Evolutionary conservation across 2,888 invertebrate genomes (phyloP).

Genomic region (Tineola bisselliella): DNA sequence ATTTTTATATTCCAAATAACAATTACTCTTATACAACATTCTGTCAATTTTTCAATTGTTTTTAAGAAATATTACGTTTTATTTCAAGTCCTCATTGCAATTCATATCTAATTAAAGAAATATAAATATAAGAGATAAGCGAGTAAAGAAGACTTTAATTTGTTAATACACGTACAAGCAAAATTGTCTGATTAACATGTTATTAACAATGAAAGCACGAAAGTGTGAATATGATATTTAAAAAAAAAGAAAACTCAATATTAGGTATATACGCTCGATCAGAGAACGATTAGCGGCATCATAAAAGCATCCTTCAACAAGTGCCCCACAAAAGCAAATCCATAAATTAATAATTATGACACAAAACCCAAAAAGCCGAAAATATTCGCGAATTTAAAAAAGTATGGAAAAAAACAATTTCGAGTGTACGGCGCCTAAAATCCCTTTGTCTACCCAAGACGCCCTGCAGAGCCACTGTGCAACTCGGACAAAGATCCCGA

Average conservation of each 20-base stretch:
- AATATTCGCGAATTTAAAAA: conserved; percentile 16
- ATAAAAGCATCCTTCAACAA: conserved; percentile 25
- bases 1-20: no score
- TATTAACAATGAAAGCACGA: not conserved
- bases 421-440: conserved; percentile 56
- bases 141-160: no score
- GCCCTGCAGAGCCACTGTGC: conserved; percentile 45
- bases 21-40: no score
- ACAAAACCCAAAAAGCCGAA: conserved; percentile 30
- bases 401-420: conserved; percentile 22
- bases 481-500: conserved; percentile 45
- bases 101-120: no score
- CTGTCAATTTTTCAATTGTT: no score
- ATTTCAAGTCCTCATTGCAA: no score
- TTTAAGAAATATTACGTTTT: no score
- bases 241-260: not conserved
- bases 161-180: no score
- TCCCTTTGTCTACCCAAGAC: conserved; percentile 52
- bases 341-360: conserved; percentile 67
- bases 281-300: conserved; percentile 6
- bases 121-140: no score
- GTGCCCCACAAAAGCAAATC: conserved; percentile 45
- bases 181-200: not conserved
- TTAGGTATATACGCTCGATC: not conserved
- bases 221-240: not conserved